phyloP scores from a whole-genome alignment of 1,140 invertebrate species.

The Orius laevigatus region DNA sequence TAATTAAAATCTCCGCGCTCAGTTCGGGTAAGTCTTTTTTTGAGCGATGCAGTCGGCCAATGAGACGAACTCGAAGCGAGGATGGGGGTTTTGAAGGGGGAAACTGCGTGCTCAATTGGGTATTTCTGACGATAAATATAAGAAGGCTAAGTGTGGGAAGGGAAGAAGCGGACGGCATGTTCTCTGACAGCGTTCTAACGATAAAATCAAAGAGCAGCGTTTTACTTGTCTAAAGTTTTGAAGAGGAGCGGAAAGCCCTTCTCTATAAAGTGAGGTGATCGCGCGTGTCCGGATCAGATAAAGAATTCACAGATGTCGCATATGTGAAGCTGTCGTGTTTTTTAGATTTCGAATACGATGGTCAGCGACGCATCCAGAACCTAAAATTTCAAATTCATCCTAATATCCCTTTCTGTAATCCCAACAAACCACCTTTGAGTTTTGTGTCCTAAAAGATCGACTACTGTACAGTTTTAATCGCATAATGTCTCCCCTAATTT shows the following conservation, averaged over 20 bases:
- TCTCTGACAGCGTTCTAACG: slow-evolving; percentile 14
- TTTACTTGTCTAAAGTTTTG: slow-evolving; percentile 26
- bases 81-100: background rate
- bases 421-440: too few species aligned
- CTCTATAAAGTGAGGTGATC: slow-evolving; percentile 25
- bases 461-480: too few species aligned
- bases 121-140: slow-evolving; percentile 17
- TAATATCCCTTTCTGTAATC: too few species aligned
- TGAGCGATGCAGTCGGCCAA: slow-evolving; percentile 12
- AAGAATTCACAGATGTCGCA: slow-evolving; percentile 23
- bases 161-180: slow-evolving; percentile 14
- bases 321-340: slow-evolving; percentile 26
- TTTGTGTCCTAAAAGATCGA: too few species aligned
- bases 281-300: slow-evolving; percentile 30
- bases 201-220: slow-evolving; percentile 21
- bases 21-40: slow-evolving; percentile 14
- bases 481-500: too few species aligned
- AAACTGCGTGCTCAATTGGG: background rate
- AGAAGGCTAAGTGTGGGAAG: slow-evolving; percentile 13
- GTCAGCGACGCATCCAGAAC: slow-evolving; percentile 25
- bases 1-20: too few species aligned
- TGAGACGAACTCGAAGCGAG: slow-evolving; percentile 6
- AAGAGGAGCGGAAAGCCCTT: slow-evolving; percentile 24
- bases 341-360: slow-evolving; percentile 26
- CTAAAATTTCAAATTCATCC: too few species aligned